A percentile compares a stretch with the other conserved stretches of the same genome.
phyloP scores from a whole-genome alignment of 2,888 invertebrate species.

The Dicyrtoma fusca region DNA sequence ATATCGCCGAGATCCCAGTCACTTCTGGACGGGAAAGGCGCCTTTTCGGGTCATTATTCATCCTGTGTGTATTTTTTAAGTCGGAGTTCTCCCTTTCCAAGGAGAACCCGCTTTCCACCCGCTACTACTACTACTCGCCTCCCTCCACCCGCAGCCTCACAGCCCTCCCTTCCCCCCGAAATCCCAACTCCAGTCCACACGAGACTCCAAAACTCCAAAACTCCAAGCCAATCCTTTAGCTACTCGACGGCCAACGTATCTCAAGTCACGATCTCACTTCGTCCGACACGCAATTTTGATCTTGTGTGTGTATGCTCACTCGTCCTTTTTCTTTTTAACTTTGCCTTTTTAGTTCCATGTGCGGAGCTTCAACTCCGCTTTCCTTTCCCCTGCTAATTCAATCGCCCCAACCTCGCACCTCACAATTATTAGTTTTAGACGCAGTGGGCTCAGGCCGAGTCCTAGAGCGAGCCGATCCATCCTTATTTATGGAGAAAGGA shows the following conservation, averaged over 20 bases:
- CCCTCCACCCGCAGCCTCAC: constrained; percentile 7
- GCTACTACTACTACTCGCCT: constrained; percentile 13
- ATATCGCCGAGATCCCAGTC: constrained; percentile 71
- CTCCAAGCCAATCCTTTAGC: neutral
- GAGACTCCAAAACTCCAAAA: neutral
- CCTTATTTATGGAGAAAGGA: too few species aligned
- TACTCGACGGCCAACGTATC: constrained; percentile 5
- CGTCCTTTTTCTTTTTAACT: too few species aligned
- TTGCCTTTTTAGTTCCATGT: constrained; percentile 10
- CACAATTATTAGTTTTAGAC: too few species aligned
- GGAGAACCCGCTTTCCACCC: constrained; percentile 9
- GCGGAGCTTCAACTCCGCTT: too few species aligned
- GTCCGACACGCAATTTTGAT: constrained; percentile 28
- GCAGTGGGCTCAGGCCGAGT: too few species aligned
- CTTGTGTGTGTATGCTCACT: neutral
- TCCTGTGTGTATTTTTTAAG: constrained; percentile 50
- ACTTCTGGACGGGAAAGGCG: constrained; percentile 56
- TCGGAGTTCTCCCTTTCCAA: neutral
- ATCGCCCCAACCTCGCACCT: too few species aligned
- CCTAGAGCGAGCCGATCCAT: too few species aligned
- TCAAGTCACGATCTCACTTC: constrained; percentile 24
- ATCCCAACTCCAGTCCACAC: constrained; percentile 25
- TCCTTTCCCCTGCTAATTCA: too few species aligned
- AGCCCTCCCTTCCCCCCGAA: constrained; percentile 28
- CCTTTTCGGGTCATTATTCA: constrained; percentile 51